Conservation (phyloP, 1,140 invertebrate genomes). For the Branchinecta lindahli region DNA sequence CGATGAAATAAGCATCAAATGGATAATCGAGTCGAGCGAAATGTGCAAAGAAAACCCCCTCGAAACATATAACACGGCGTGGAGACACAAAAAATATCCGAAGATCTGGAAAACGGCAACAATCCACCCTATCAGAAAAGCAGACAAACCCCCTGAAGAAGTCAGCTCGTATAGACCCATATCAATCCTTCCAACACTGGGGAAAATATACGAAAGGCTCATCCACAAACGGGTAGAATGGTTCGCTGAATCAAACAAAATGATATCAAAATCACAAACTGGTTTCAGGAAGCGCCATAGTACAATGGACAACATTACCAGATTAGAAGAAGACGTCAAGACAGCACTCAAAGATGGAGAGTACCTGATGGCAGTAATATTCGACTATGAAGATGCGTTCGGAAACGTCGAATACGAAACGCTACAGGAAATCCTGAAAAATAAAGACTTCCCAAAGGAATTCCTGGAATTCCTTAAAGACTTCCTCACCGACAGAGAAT, state of each 20-base stretch:
- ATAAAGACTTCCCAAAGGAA: not conserved
- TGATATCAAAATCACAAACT: not conserved
- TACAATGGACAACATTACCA: not conserved
- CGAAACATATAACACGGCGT: not conserved
- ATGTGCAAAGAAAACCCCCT: not conserved
- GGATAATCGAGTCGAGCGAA: not conserved
- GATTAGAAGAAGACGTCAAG: not conserved
- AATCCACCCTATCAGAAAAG: not conserved
- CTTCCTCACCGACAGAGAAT: not conserved
- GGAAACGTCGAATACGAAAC: no score
- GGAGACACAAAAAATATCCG: not conserved
- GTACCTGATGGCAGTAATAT: not conserved
- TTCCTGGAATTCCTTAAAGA: not conserved
- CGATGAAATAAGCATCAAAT: constrained; percentile 1
- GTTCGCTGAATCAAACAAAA: not conserved
- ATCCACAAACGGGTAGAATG: not conserved
- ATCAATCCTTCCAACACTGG: not conserved
- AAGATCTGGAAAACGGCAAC: not conserved
- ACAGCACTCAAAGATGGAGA: not conserved
- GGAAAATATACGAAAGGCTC: not conserved
- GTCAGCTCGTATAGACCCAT: constrained; percentile 4
- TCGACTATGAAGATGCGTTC: not conserved
- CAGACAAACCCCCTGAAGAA: not conserved
- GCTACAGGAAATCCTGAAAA: not conserved
- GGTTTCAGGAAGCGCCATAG: not conserved